Percentiles rank a stretch among this genome's conserved stretches.
These are phyloP conservation scores for Bradypodion ventrale DNA, from an alignment of 2,797 vertebrate species.

Conservation along the genomic window DNA sequence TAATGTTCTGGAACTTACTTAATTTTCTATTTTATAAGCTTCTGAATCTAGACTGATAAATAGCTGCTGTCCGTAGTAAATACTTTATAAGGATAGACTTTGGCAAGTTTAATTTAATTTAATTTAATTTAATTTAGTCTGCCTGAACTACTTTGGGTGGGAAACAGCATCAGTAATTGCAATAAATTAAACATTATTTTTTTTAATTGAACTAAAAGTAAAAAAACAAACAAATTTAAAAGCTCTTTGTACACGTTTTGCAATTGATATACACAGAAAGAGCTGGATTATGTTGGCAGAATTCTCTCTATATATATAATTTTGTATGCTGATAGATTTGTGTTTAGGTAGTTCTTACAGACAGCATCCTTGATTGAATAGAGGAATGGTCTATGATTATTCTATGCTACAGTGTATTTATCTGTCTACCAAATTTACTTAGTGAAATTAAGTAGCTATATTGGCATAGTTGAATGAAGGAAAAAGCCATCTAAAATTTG, in stretches of 20 bases:
- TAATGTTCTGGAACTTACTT: not conserved
- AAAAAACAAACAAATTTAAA: no score
- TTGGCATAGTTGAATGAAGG: slow-evolving; percentile 30
- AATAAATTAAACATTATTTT: no score
- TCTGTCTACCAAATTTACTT: not conserved
- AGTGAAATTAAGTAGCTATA: not conserved
- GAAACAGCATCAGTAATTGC: no score
- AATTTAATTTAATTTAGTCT: no score
- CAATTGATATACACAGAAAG: not conserved
- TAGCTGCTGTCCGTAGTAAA: no score
- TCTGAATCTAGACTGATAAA: no score
- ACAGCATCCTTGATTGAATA: not conserved
- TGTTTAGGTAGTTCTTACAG: not conserved
- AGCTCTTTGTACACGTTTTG: not conserved
- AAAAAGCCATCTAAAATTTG: slow-evolving; percentile 25
- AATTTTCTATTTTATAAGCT: no score
- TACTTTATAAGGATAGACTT: not conserved
- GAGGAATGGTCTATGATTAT: not conserved
- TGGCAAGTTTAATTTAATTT: no score
- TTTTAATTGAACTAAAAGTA: no score
- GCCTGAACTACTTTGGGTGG: no score
- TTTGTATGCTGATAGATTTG: not conserved
- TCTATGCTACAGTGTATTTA: not conserved
- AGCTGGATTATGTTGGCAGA: not conserved
- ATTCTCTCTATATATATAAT: no score